Evolutionary conservation across 2,888 invertebrate species (phyloP).

Genomic region (Orthosia cruda): DNA sequence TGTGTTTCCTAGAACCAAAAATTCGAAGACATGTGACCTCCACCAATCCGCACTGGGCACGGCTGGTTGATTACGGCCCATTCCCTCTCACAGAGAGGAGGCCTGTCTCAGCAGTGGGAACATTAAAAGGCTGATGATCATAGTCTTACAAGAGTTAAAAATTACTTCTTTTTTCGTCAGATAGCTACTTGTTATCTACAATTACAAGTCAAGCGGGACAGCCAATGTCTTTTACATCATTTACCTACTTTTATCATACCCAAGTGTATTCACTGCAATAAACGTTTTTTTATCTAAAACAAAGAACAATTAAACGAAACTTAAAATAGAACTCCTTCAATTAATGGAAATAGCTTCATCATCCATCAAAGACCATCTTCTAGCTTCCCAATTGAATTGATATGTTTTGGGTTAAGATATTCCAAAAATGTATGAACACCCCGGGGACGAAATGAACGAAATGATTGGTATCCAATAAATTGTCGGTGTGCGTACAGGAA

Average conservation of each 20-base stretch:
- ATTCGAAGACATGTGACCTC: no score
- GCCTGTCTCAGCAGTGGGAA: no score
- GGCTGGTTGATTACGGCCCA: no score
- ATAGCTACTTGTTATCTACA: no score
- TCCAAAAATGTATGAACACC: conserved; percentile 42
- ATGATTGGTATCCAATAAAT: conserved; percentile 62
- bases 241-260: background rate
- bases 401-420: conserved; percentile 47
- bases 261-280: background rate
- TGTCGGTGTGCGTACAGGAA: conserved; percentile 56
- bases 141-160: no score
- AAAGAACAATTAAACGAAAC: conserved; percentile 9
- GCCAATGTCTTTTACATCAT: background rate
- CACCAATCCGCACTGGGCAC: no score
- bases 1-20: no score
- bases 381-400: conserved; percentile 38
- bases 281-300: background rate
- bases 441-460: conserved; percentile 51
- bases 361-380: background rate
- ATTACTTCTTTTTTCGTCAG: no score
- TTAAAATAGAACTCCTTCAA: background rate
- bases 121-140: no score
- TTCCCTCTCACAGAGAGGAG: no score
- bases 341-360: background rate
- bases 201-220: no score